phyloP scores from a whole-genome alignment of 2,888 invertebrate genomes.

The Pristionchus mayeri region DNA sequence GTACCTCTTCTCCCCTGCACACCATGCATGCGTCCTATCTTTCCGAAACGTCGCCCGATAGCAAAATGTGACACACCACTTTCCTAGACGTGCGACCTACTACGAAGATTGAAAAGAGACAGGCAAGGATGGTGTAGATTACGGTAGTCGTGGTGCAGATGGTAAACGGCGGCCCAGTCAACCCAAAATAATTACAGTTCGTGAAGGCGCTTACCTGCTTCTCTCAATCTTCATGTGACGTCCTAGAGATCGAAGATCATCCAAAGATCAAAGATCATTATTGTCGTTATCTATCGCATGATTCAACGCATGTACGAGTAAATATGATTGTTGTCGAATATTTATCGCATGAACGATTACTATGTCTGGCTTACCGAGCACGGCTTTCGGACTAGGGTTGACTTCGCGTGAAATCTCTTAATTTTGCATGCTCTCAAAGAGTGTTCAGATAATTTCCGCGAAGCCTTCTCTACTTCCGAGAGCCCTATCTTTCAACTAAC shows the following conservation, averaged over 20 bases:
- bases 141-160: conserved; percentile 4
- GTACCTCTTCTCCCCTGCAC: neutral
- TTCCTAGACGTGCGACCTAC: conserved; percentile 31
- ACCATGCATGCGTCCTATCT: conserved; percentile 27
- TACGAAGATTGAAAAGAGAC: neutral
- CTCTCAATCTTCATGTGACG: conserved; percentile 2
- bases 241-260: conserved; percentile 37
- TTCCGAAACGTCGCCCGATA: conserved; percentile 16
- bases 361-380: too few species aligned
- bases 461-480: neutral
- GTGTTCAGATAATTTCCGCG: too few species aligned
- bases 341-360: neutral
- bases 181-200: conserved; percentile 20
- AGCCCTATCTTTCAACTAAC: conserved; percentile 2
- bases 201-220: conserved; percentile 13
- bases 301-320: neutral
- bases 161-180: conserved; percentile 21
- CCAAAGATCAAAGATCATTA: neutral
- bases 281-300: neutral
- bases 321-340: neutral
- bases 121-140: conserved; percentile 29
- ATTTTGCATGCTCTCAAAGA: neutral
- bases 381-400: neutral
- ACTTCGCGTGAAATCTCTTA: neutral
- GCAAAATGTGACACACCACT: neutral